Base-by-base conservation (phyloP, 1,140 invertebrate genomes). In the Lucilia sericata region DNA sequence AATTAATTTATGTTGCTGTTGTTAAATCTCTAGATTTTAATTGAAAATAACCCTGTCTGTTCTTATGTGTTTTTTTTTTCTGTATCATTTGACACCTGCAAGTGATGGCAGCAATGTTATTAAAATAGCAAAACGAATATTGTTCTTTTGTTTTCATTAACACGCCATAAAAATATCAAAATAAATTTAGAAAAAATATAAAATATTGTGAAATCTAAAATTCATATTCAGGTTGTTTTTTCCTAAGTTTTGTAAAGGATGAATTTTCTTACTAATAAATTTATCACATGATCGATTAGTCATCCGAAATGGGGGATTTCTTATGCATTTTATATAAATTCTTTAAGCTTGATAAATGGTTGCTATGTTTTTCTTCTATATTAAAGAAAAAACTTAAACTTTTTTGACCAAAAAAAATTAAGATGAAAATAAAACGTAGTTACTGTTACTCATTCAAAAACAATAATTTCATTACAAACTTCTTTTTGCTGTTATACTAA, bases 11-110 rank as follows among this genome's bases (percentile, higher is more conserved):
- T 70, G 7, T 70, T 25, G 19, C 12, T 70, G 65, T 70, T 70
- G 65, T 70, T 70, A 5, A 5, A 9, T 19, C 19, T 21, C 7
- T 19, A 19, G 8, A 25, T 70, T 70, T 70, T 19, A 70, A 70
- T 19, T 70, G n/a, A 70, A 70, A 70, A 70, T 25, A 70, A 70
- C 65, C 65, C n/a, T 70, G 65, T 70, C 65, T n/a, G n/a, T n/a
- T n/a, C n/a, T n/a, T n/a, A n/a, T n/a, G 51, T 0, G 51, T 55
- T 55, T 55, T 17, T 55, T 60, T 60, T 60, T 60, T n/a, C 14
- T 17, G 8, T 60, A 25, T 21, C 65, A 70, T 21, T 70, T 70
- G n/a, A 70, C 65, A 70, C 65, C 65, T 70, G 65, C 65, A 70
- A 70, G 65, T 70, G 65, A 70, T 70, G 65, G 65, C 65, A 70